Evolutionary conservation across 2,113 vertebrate species (phyloP).

Genomic region (Gymnorhina tibicen): DNA sequence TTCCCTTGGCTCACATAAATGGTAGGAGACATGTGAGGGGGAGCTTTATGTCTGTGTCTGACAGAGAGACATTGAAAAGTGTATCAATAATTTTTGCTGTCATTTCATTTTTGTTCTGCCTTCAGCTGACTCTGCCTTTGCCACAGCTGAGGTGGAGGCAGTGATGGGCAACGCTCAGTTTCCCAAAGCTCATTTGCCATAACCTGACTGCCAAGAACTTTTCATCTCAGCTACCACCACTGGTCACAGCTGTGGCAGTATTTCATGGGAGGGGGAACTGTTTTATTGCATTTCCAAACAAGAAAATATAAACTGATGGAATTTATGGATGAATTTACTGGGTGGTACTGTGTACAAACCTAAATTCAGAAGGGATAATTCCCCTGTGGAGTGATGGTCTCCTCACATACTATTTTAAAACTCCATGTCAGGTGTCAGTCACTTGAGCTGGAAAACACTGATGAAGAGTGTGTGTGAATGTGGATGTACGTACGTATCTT

Average conservation of each 20-base stretch:
- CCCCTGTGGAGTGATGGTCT: neutral
- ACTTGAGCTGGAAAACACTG: neutral
- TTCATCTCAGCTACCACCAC: neutral
- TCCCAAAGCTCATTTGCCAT: neutral
- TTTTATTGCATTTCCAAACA: neutral
- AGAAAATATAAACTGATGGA: neutral
- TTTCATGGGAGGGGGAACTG: neutral
- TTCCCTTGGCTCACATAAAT: neutral
- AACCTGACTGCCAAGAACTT: neutral
- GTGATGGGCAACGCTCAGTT: fast-evolving
- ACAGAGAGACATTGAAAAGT: neutral
- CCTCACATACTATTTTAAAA: neutral
- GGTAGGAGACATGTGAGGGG: neutral
- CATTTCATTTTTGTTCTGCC: neutral
- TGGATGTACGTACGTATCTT: neutral
- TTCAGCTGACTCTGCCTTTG: neutral
- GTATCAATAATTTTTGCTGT: neutral
- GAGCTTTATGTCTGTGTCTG: neutral
- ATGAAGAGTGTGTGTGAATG: neutral
- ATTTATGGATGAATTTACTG: neutral
- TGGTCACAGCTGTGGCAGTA: neutral
- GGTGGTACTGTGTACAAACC: neutral
- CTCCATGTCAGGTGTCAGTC: neutral
- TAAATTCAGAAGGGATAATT: neutral
- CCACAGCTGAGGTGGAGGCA: fast-evolving